These are phyloP conservation scores for Nasua narica DNA, from an alignment of 2,797 vertebrate genomes.

Conservation along the genomic window DNA sequence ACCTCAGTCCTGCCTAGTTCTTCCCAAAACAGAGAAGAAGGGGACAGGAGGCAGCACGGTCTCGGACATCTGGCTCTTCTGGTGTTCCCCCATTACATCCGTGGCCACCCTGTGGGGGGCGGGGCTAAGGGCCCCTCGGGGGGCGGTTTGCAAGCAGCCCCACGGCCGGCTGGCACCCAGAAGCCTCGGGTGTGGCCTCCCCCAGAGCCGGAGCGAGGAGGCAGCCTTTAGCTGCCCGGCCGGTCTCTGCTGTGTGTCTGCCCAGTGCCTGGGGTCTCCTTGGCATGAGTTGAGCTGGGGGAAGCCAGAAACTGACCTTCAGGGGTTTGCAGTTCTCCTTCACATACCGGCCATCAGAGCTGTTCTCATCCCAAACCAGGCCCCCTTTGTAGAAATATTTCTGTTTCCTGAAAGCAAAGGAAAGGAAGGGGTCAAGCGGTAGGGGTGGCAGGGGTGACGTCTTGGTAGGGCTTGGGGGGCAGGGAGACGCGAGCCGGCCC, in stretches of 20 bases:
- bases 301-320: conserved; percentile 76
- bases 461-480: not conserved
- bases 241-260: conserved; percentile 42
- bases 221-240: conserved; percentile 29
- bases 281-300: conserved; percentile 19
- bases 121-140: not conserved
- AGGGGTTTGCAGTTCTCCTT: conserved; percentile 89
- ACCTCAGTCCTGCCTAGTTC: conserved; percentile 45
- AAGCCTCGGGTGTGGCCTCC: not conserved
- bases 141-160: not conserved
- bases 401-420: conserved; percentile 82
- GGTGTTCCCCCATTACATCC: not conserved
- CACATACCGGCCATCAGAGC: conserved; percentile 85
- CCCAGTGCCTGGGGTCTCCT: conserved; percentile 56
- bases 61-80: conserved; percentile 30
- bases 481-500: not conserved
- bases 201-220: not conserved
- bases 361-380: conserved; percentile 88
- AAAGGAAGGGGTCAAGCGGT: not conserved
- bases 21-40: conserved; percentile 5
- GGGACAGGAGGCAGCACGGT: not conserved
- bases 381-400: conserved; percentile 88
- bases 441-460: not conserved
- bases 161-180: not conserved
- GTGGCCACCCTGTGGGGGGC: not conserved